Evolutionary conservation across 1,140 invertebrate genomes (phyloP), one percentile per base, ranked within the genome.

Genomic region (Danaus plexippus): DNA sequence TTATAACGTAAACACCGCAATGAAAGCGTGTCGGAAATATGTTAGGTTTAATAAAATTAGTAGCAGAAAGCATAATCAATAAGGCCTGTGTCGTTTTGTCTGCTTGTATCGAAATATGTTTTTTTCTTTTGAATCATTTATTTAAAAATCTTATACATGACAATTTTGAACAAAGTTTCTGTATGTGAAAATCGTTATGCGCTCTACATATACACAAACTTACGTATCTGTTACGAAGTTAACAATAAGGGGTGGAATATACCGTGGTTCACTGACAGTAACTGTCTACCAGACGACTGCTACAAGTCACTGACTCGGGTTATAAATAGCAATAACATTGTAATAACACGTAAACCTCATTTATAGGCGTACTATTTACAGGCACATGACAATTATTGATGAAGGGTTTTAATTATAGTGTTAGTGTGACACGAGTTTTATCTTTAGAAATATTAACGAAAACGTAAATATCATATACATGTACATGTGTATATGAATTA

Each of bases 341-440:
- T 66, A 71, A 65, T 71, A 64, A 72, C 67, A 71, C 65, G 69
- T 65, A 66, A 50, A 48, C 57, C 69, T 80, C 59, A 71, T 67
- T 32, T 69, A 76, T 75, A 77, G 52, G 41, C 47, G 11, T 47
- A 58, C 67, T 75, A 80, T 80, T 77, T 77, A 76, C 67, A 77
- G 73, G 77, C 67, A 69, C 73, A 59, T 77, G 77, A 77, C 71
- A 80, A 71, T 69, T 75, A 76, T 73, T 84, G 75, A 81, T 66
- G 57, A 67, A 70, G 71, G 61, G 68, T 76, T 76, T 77, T 77
- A 75, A 81, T 84, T 71, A 56, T 71, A 61, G 49, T 73, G 57
- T 63, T 78, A 75, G 61, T 75, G 66, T 76, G 71, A 78, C 69
- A 70, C 56, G 47, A 52, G 63, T 46, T 46, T n/a, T 51, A 42